Percentiles rank a stretch among this genome's conserved stretches.
phyloP scores from a whole-genome alignment of 2,113 vertebrate genomes.

The Nannospalax galili region DNA sequence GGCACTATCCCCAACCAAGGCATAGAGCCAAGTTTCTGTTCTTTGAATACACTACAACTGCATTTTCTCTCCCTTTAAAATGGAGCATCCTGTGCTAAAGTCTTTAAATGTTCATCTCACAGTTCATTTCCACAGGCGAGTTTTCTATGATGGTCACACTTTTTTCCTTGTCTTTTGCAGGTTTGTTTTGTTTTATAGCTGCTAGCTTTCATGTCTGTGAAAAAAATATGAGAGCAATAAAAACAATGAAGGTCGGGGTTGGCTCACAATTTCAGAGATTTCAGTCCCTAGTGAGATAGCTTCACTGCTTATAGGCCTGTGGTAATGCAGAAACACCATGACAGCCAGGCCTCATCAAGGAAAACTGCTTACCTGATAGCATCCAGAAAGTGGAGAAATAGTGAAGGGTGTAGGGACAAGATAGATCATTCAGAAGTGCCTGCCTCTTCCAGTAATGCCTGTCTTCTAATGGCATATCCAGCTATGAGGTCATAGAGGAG shows the following conservation, averaged over 20 bases:
- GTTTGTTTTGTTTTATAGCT: neutral
- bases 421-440: neutral
- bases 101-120: neutral
- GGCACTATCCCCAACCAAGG: neutral
- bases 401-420: neutral
- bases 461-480: neutral
- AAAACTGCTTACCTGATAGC: neutral
- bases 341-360: neutral
- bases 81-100: neutral
- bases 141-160: neutral
- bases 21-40: neutral
- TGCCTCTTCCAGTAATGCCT: neutral
- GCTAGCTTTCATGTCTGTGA: neutral
- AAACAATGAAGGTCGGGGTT: neutral
- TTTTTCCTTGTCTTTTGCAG: neutral
- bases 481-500: neutral
- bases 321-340: neutral
- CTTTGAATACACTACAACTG: neutral
- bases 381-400: neutral
- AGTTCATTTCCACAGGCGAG: neutral
- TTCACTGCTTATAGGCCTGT: neutral
- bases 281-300: neutral
- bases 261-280: neutral
- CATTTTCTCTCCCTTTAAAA: neutral
- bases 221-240: too few species aligned